phyloP scores from a whole-genome alignment of 2,797 vertebrate genomes.

The Pseudomugil gertrudae region DNA sequence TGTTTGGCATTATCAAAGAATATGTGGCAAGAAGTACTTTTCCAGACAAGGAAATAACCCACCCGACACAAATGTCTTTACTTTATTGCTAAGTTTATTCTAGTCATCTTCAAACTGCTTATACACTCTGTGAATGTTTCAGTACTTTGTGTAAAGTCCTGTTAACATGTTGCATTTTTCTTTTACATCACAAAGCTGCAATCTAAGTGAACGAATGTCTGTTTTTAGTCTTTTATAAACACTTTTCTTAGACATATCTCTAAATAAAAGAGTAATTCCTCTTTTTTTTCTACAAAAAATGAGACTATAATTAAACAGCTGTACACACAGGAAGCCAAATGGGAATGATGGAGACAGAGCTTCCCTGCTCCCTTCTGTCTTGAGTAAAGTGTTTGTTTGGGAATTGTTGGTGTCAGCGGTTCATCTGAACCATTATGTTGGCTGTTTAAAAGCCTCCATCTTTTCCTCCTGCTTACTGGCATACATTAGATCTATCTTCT shows the following conservation, averaged over 20 bases:
- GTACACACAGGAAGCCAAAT: background rate
- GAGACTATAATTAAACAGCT: too few relatives aligned
- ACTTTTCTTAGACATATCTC: background rate
- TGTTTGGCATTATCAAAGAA: background rate
- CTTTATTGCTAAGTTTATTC: background rate
- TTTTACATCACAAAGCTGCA: background rate
- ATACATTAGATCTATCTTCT: background rate
- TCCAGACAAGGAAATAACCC: background rate
- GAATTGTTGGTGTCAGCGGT: background rate
- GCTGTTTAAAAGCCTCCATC: background rate
- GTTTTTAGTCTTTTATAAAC: background rate
- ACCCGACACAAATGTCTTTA: background rate
- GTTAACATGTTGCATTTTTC: background rate
- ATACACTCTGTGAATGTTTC: background rate
- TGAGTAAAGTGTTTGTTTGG: background rate
- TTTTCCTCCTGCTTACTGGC: background rate
- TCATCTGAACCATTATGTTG: background rate
- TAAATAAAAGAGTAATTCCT: background rate
- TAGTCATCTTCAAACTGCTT: background rate
- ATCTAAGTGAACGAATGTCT: background rate
- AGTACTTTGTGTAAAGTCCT: too few relatives aligned
- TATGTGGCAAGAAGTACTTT: background rate
- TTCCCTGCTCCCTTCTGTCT: background rate
- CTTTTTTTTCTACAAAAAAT: background rate
- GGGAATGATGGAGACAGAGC: background rate